Base-by-base conservation (phyloP, 30 jellyfish, hydroid and myxozoan genomes). In the Aurelia sp. region DNA sequence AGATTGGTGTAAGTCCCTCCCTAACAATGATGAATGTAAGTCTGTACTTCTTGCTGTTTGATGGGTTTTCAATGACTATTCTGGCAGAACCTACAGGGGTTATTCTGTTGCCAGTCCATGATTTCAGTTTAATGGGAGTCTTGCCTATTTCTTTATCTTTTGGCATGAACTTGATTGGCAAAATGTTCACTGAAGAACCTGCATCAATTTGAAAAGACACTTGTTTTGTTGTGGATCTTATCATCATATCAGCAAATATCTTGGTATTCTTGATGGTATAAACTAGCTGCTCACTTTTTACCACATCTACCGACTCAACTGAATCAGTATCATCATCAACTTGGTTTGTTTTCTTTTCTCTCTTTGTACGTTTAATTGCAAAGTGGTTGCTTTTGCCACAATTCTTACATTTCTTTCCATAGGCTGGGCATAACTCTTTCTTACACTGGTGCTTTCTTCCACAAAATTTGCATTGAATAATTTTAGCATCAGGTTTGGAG, bases 151-250 rank as follows among this genome's bases (percentile, higher is more conserved):
- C 79, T 6, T n/a, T 58, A 68, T n/a, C 35, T 33, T 77, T 59
- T 37, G 65, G 88, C 65, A 59, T 77, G 78, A 58, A 15, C 67
- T 62, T 51, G 77, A 59, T 77, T 62, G 78, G 78, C 37, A 77
- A 77, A 37, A 62, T 59, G 73, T 77, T 77, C 88, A 77, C 77
- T 77, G 78, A 77, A 31, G 82, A 71, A 27, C 82, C 67, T 44
- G 65, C 37, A 48, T 71, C 82, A 48, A 40, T 66, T 71, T 71
- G 82, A 71, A 71, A 3, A 71, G 78, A 77, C 65, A 77, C 88
- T 77, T 77, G 88, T 77, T 77, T 77, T 77, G 78, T 27, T 77
- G 88, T 6, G 88, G 88, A 40, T 50, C 88, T 77, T 55, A 77
- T 77, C 88, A 59, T 50, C 88, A 77, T 77, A 77, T 77, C 88